Base-by-base conservation (phyloP, 2,797 vertebrate species). In the Apodemus agrarius region DNA sequence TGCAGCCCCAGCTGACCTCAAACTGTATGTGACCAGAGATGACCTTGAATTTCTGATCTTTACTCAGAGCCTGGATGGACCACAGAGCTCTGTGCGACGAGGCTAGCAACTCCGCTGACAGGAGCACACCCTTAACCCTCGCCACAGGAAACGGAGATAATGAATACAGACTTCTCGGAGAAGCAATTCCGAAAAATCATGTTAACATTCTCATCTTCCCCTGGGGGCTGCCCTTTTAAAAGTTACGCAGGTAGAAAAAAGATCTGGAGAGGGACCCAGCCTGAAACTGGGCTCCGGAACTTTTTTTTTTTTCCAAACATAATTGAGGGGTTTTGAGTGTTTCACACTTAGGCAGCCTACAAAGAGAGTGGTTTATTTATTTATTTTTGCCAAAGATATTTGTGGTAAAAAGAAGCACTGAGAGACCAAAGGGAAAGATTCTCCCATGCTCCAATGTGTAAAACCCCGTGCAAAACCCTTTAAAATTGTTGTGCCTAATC, bases 141-240 rank as follows among this genome's bases (percentile, higher is more conserved):
- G 16, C 10, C 7, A 1, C 59, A 17, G 93, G 81, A 91, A 91
- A 75, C 21, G 46, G 59, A 43, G 3, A 67, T 17, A 84, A 90
- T 82, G 95, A 78, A n/a, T 17, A 57, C 6, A 57, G 83, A 82
- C 87, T 37, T 40, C 76, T 82, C 31, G 29, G 76, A 82, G 93
- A 92, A 91, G 92, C 82, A 74, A 59, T 84, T 92, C 72, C 21
- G 37, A 82, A 90, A 90, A 69, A 75, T 88, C 54, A 54, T 57
- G 57, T 57, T 57, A 94, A 75, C 67, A 59, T 94, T 90, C 97
- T 83, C 63, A 19, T 93, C 24, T n/a, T 16, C n/a, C 92, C 90
- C 49, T 91, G 6, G 65, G 93, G 52, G 61, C 7, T 46, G 63
- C 34, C n/a, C 78, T 95, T 85, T 93, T 89, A n/a, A 14, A 83